Evolutionary conservation across 2,797 vertebrate genomes (phyloP), one percentile per base, ranked within the genome.

Genomic region (Nyctalus aviator): DNA sequence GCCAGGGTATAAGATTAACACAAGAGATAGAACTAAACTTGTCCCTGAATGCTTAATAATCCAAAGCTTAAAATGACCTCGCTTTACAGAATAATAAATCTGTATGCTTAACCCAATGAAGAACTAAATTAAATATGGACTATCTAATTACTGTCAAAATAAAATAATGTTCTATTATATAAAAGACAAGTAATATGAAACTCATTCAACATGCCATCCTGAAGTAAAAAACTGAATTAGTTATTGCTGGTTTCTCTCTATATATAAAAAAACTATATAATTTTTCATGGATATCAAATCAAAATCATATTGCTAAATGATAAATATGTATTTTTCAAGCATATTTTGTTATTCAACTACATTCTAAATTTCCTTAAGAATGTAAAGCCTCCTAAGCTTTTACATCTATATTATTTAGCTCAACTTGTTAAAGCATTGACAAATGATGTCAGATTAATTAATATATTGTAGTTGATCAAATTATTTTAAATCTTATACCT

Each of bases 41-140:
- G n/a, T 59, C 21, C 17, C 55, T 86, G 17, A 50, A 84, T 66
- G 17, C 92, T 81, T 71, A 68, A 76, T 59, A 69, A 76, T 68
- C 12, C 17, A 64, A 85, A 84, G 41, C 12, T 32, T 88, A 50
- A 88, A 88, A 25, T 85, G 9, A 23, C 14, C 30, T 88, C 53
- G 20, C 23, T 91, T 94, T 46, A 35, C 68, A n/a, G 78, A 92
- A 79, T 82, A 71, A 55, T 88, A 94, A 75, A 50, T 46, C 0
- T 46, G 76, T 73, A 23, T 78, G 4, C 4, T 78, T 78, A 46
- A 37, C 32, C 18, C 18, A 78, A 41, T 78, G 6, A 72, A 72
- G 18, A 37, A 82, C 18, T 78, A 92, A 72, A 57, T 81, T 9
- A 90, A 86, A 83, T 68, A 18, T 71, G 5, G 20, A 76, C 13